These are phyloP conservation scores for Choloepus hoffmanni DNA, from an alignment of 2,113 vertebrate genomes.

Conservation along the genomic window DNA sequence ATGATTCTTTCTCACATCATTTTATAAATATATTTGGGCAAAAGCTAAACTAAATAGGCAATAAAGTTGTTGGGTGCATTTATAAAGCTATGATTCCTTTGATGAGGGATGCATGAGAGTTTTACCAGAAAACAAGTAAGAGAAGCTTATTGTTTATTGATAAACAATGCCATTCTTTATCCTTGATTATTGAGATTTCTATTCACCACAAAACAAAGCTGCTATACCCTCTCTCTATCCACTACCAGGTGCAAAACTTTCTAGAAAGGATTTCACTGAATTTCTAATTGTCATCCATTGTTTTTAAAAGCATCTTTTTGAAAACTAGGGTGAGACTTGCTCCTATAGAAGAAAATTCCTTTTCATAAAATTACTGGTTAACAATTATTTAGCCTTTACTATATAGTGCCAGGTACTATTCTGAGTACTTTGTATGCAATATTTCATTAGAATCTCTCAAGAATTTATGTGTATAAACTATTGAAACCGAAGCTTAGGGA, in stretches of 20 bases:
- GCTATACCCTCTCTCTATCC: not conserved
- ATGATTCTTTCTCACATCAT: not conserved
- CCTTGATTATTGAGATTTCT: not conserved
- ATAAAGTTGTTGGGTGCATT: slow-evolving; percentile 35
- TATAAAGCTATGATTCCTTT: slow-evolving; percentile 48
- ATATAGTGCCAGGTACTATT: not conserved
- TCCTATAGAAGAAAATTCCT: slow-evolving; percentile 30
- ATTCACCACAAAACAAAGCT: not conserved
- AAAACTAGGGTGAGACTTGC: slow-evolving; percentile 59
- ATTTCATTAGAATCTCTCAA: not conserved
- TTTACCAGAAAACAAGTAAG: slow-evolving; percentile 9
- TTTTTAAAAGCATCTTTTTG: slow-evolving; percentile 33
- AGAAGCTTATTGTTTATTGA: not conserved
- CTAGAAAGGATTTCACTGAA: not conserved
- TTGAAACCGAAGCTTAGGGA: not conserved
- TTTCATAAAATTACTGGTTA: not conserved
- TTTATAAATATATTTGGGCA: slow-evolving; percentile 32
- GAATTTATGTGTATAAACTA: not conserved
- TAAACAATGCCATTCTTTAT: not conserved
- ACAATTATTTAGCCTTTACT: slow-evolving; percentile 17
- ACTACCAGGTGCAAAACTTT: not conserved
- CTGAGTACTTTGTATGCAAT: not conserved
- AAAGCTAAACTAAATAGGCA: not conserved
- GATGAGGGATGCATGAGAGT: not conserved
- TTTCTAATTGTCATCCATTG: slow-evolving; percentile 8